Evolutionary conservation across 2,113 vertebrate genomes (phyloP).

Genomic region (Lota lota): DNA sequence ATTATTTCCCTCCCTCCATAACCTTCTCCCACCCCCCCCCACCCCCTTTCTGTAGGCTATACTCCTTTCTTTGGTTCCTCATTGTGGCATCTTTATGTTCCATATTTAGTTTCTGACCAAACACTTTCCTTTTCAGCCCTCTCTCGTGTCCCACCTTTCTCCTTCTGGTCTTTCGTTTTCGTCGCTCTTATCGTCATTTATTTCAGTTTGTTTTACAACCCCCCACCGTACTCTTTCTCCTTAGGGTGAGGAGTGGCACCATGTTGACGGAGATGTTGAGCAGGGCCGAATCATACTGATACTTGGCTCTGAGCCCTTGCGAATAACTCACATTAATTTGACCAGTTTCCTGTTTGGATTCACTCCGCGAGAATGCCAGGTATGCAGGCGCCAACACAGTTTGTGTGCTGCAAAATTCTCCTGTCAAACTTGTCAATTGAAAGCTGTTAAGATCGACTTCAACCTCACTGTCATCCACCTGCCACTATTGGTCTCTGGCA

Average conservation of each 20-base stretch:
- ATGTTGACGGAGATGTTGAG: constrained; percentile 20
- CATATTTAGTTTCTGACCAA: constrained; percentile 5
- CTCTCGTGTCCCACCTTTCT: constrained; percentile 19
- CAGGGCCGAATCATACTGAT: constrained; percentile 59
- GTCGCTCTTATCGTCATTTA: constrained; percentile 18
- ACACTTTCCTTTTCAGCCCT: constrained; percentile 9
- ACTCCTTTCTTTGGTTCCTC: background rate
- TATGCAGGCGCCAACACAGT: constrained; percentile 49
- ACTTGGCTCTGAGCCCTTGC: constrained; percentile 59
- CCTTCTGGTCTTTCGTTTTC: constrained; percentile 17
- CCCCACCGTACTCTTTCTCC: background rate
- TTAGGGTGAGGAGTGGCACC: background rate
- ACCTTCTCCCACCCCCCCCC: background rate
- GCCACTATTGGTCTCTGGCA: background rate
- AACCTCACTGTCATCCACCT: constrained; percentile 10
- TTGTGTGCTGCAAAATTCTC: constrained; percentile 15
- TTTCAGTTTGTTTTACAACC: background rate
- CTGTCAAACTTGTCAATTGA: constrained; percentile 30
- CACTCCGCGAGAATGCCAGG: constrained; percentile 54
- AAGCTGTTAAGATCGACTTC: constrained; percentile 33
- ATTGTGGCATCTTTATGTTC: background rate
- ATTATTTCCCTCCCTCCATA: constrained; percentile 50
- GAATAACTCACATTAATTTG: constrained; percentile 39
- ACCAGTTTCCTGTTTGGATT: constrained; percentile 52
- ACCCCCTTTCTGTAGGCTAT: background rate